Base-by-base conservation (phyloP, 2,797 vertebrate genomes). In the Brotula barbata region DNA sequence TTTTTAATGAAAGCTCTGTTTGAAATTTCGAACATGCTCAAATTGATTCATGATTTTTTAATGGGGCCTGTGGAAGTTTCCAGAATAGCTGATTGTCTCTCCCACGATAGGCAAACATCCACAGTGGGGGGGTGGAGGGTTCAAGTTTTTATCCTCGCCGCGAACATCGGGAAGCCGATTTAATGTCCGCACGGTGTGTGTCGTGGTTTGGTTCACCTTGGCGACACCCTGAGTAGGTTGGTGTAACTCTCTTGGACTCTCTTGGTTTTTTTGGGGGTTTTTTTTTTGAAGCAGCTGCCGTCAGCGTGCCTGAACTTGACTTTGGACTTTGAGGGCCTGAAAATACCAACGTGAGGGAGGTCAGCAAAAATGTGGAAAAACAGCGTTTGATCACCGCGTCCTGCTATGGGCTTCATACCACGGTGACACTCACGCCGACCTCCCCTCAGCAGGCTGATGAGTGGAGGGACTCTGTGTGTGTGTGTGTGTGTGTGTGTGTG, bases 21-120 rank as follows among this genome's bases (percentile, higher is more conserved):
- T 87, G 79, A 87, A 85, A 88, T 88, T 87, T 85, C 75, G 51
- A 87, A 85, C 75, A 73, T 86, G 75, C 73, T 71, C 63, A 86
- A 88, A 88, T 85, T 81, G 80, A 85, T 79, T 87, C 78, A 89
- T 88, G 81, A 81, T 83, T 88, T 84, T 87, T 87, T 87, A 83
- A 88, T 87, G 70, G 42, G 13, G 58, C 52, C 64, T 28, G 20
- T 74, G 59, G 81, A 89, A 78, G 80, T 78, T 70, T 71, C 67
- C 52, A 72, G 79, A 88, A 86, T 84, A 15, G 52, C 73, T 78
- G 73, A 85, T 83, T 84, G 68, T 85, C 85, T 82, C 77, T 62
- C 47, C 47, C 41, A 46, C 20, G 13, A 75, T 75, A 63, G 77
- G 75, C 73, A 83, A 83, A 87, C 78, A 85, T 58, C 50, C 60